phyloP scores from a whole-genome alignment of 2,113 vertebrate genomes.

The Anhinga anhinga region DNA sequence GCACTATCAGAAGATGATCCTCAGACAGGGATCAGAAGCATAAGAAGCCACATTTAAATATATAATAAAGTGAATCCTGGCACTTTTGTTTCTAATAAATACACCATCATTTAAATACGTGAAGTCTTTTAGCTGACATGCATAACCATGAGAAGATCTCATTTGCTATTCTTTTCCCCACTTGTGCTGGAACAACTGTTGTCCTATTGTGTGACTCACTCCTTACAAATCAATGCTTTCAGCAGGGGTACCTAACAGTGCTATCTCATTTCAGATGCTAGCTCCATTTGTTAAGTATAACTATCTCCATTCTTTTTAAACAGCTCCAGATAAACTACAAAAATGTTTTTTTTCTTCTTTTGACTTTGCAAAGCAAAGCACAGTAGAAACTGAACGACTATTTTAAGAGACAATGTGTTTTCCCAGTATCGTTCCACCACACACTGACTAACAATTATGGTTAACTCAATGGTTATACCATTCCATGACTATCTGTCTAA shows the following conservation, averaged over 20 bases:
- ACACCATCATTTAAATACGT: neutral
- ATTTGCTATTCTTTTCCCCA: neutral
- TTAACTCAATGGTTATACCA: conserved; percentile 48
- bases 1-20: neutral
- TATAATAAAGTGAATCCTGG: neutral
- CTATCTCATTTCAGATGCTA: neutral
- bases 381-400: neutral
- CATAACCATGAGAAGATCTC: neutral
- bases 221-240: neutral
- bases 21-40: neutral
- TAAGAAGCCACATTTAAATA: neutral
- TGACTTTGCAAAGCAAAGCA: neutral
- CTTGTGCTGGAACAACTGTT: neutral
- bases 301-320: neutral
- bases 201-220: neutral
- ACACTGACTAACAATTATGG: conserved; percentile 68
- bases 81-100: neutral
- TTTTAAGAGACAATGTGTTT: conserved; percentile 25
- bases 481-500: conserved; percentile 22
- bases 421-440: conserved; percentile 2
- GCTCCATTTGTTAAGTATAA: neutral
- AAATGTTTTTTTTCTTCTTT: neutral
- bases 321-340: neutral
- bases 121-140: neutral
- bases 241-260: neutral